A percentile compares a stretch with the other conserved stretches of the same genome.
These are phyloP conservation scores for Melinaea menophilus DNA, from an alignment of 2,888 invertebrate species.

Conservation along the genomic window DNA sequence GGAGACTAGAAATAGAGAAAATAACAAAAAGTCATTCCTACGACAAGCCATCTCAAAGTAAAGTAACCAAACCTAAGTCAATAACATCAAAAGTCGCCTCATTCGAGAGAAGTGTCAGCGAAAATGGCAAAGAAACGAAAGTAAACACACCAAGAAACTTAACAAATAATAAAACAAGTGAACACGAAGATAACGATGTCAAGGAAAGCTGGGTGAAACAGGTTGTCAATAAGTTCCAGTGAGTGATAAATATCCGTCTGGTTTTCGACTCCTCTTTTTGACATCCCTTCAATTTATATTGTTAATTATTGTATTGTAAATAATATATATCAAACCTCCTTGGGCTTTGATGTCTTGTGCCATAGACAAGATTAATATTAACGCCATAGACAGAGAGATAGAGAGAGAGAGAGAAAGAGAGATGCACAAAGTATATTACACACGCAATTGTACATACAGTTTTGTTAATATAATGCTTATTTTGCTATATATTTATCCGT, in stretches of 20 bases:
- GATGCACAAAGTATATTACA: constrained; percentile 41
- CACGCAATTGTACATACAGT: constrained; percentile 37
- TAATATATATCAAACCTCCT: constrained; percentile 54
- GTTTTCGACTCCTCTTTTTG: constrained; percentile 48
- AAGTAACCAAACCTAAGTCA: constrained; percentile 56
- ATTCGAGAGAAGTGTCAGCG: constrained; percentile 54
- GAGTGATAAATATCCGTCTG: constrained; percentile 42
- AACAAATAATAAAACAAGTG: constrained; percentile 17
- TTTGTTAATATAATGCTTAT: constrained; percentile 49
- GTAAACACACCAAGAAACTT: constrained; percentile 23
- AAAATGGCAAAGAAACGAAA: constrained; percentile 43
- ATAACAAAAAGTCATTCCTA: constrained; percentile 52
- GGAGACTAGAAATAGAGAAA: constrained; percentile 69
- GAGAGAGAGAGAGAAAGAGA: too few species aligned
- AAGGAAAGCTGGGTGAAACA: constrained; percentile 85
- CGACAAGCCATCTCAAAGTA: constrained; percentile 50
- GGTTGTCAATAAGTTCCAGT: constrained; percentile 85
- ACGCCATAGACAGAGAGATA: constrained; percentile 39
- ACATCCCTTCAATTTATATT: constrained; percentile 39
- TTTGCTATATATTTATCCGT: constrained; percentile 62
- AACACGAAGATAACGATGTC: constrained; percentile 45
- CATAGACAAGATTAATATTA: constrained; percentile 57
- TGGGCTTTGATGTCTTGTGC: constrained; percentile 65
- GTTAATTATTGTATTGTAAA: constrained; percentile 50
- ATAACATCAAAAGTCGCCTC: constrained; percentile 63